A percentile compares a stretch with the other conserved stretches of the same genome.
phyloP scores from a whole-genome alignment of 2,113 vertebrate species.

The Noturus placidus region DNA sequence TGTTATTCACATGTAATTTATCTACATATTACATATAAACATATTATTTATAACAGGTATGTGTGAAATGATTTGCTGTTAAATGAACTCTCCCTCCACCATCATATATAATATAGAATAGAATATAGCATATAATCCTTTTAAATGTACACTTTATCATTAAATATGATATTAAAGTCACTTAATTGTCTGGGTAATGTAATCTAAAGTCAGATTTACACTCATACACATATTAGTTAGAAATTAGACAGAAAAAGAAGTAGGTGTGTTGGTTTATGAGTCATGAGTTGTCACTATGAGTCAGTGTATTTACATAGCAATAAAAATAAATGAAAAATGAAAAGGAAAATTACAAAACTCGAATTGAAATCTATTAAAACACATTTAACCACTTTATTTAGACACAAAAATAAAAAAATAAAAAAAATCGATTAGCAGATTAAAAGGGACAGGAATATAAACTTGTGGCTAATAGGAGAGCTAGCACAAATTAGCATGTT shows the following conservation, averaged over 20 bases:
- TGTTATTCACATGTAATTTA: not conserved
- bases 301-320: not conserved
- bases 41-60: too few species aligned
- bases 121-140: not conserved
- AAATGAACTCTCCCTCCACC: not conserved
- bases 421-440: not conserved
- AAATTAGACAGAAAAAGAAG: not conserved
- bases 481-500: not conserved
- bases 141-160: not conserved
- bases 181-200: not conserved
- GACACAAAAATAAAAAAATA: not conserved
- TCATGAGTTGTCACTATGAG: not conserved
- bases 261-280: not conserved
- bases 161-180: not conserved
- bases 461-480: not conserved
- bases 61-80: not conserved
- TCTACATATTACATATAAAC: too few species aligned
- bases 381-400: not conserved
- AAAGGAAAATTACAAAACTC: not conserved
- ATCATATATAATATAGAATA: too few species aligned
- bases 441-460: not conserved
- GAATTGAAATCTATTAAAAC: not conserved
- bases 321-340: not conserved
- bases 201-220: not conserved
- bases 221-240: not conserved